phyloP scores from a whole-genome alignment of 2,797 vertebrate species.

The Myoxocephalus aenaeus region DNA sequence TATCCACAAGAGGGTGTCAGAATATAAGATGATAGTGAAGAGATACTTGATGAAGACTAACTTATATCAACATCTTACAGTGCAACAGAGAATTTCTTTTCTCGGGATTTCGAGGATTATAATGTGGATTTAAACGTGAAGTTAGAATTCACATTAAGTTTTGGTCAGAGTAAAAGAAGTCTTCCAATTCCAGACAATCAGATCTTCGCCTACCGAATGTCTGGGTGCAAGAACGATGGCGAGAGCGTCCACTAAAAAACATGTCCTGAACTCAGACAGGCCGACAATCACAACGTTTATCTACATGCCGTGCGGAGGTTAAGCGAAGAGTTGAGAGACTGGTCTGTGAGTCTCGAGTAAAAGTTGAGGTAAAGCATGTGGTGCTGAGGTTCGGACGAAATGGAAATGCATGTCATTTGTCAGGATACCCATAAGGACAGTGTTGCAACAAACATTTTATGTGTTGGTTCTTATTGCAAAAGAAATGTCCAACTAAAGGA shows the following conservation, averaged over 20 bases:
- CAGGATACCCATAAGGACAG: not conserved
- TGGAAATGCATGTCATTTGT: constrained; percentile 3
- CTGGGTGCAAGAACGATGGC: not conserved
- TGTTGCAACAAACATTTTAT: not conserved
- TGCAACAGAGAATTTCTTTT: not conserved
- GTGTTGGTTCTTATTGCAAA: not conserved
- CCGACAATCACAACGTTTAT: not conserved
- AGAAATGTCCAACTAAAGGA: not conserved
- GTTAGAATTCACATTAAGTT: not conserved
- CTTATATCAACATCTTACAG: not conserved
- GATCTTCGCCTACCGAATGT: not conserved
- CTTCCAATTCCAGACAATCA: not conserved
- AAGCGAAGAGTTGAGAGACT: not conserved
- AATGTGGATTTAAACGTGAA: not conserved
- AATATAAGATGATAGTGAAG: not conserved
- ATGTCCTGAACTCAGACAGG: not conserved
- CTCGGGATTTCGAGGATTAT: not conserved
- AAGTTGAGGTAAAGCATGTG: not conserved
- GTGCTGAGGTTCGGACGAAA: constrained; percentile 21
- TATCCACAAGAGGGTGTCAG: not conserved
- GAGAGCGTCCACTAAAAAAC: not conserved
- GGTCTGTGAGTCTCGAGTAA: not conserved
- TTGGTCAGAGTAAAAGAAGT: not conserved
- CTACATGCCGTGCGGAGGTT: not conserved
- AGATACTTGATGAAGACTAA: not conserved